Evolutionary conservation across 2,797 vertebrate species (phyloP), one percentile per base, ranked within the genome.

Genomic region (Hozukius guyotensis): DNA sequence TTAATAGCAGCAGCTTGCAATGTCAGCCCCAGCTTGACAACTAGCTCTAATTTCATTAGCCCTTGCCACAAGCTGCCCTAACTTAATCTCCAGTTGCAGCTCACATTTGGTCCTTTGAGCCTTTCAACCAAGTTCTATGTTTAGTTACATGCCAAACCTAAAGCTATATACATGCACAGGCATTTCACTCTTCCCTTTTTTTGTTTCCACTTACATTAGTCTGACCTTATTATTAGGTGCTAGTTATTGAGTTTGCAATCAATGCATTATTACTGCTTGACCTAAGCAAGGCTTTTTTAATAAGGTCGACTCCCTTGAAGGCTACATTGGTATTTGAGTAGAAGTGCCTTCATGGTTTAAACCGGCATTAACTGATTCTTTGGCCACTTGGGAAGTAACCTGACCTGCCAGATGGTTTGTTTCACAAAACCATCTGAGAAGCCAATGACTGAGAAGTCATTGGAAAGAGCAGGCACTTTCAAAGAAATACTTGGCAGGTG

Each of bases 11-110:
- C 56, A 72, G 60, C 77, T 86, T 85, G 75, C 78, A 75, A 60
- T 60, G 65, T 82, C 74, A 84, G 65, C 71, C 68, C 4, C 27
- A 20, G 75, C 65, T 66, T 80, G 81, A 87, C 73, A 82, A 71
- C 72, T 8, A 34, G 68, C 65, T 81, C 53, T 85, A 77, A 82
- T 91, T 86, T 76, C 72, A 89, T 88, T 63, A 88, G 77, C 67
- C 38, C 8, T 49, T 42, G 79, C 77, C 69, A 84, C 66, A 75
- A 81, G 80, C 63, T 72, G 75, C 62, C 61, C 24, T 12, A n/a
- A 75, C 57, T 63, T 67, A 76, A 70, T 69, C 60, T 64, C 32
- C 14, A 70, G 72, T 49, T 55, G 31, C 68, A 78, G 56, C 27
- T 56, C 53, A 56, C 22, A 61, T 12, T 12, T 22, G 24, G 29